Evolutionary conservation across 2,888 invertebrate species (phyloP).

Genomic region (Mythimna albipuncta): DNA sequence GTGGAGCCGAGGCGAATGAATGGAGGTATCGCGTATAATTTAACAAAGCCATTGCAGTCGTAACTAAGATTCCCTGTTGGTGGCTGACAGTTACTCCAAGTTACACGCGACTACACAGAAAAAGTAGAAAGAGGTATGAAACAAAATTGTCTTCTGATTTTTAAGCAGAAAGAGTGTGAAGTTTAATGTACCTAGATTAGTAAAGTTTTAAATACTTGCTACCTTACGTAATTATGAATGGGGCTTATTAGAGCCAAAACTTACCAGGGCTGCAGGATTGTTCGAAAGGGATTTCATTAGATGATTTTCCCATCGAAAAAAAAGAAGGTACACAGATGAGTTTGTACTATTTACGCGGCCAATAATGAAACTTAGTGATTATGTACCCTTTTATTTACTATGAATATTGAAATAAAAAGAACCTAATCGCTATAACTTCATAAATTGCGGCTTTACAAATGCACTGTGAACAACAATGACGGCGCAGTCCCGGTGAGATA

Average conservation of each 20-base stretch:
- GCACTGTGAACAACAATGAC: constrained; percentile 57
- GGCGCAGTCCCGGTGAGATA: constrained; percentile 56
- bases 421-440: constrained; percentile 2
- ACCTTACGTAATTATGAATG: too few relatives aligned
- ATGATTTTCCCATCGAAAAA: too few relatives aligned
- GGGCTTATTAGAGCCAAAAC: too few relatives aligned
- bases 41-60: constrained; percentile 57
- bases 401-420: not conserved
- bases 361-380: too few relatives aligned
- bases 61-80: constrained; percentile 58
- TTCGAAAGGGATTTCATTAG: too few relatives aligned
- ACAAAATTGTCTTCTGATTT: not conserved
- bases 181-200: too few relatives aligned
- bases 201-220: too few relatives aligned
- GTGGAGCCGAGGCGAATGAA: constrained; percentile 47
- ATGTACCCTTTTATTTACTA: not conserved
- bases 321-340: too few relatives aligned
- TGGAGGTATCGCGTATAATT: constrained; percentile 62
- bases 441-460: constrained; percentile 25
- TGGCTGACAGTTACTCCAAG: constrained; percentile 7
- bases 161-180: too few relatives aligned
- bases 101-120: constrained; percentile 2
- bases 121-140: not conserved
- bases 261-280: too few relatives aligned
- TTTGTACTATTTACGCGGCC: too few relatives aligned